A percentile compares a stretch with the other conserved stretches of the same genome.
These are phyloP conservation scores for Plutomurus gul DNA, from an alignment of 1,140 invertebrate species.

Conservation along the genomic window DNA sequence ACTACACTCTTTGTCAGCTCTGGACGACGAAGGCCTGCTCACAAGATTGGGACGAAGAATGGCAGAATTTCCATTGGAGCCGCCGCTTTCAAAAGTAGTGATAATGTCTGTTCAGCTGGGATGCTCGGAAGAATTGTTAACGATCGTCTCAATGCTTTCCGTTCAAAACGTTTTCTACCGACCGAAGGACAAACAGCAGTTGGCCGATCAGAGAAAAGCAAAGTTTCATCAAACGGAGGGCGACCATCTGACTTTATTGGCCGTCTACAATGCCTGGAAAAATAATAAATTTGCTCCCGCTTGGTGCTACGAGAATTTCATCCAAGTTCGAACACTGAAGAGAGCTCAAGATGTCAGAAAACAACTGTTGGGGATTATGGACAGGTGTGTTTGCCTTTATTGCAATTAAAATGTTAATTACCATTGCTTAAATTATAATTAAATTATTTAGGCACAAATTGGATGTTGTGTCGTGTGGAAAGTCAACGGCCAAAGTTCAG, in stretches of 20 bases:
- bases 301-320: slow-evolving; percentile 99
- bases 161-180: slow-evolving; percentile 99
- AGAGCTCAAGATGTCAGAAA: slow-evolving; percentile 97
- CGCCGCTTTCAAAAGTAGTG: slow-evolving; percentile 97
- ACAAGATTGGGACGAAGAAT: slow-evolving; percentile 93
- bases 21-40: slow-evolving; percentile 95
- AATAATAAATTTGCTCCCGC: slow-evolving; percentile 99
- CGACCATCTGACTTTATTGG: slow-evolving; percentile 95
- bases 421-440: not conserved
- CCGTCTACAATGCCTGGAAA: slow-evolving; percentile 99
- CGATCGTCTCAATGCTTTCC: slow-evolving; percentile 98
- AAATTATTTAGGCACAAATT: slow-evolving; percentile 80
- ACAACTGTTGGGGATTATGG: slow-evolving; percentile 97
- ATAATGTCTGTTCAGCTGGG: slow-evolving; percentile 99
- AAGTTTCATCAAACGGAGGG: slow-evolving; percentile 99
- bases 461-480: slow-evolving; percentile 94
- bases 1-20: slow-evolving; percentile 92
- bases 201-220: slow-evolving; percentile 98
- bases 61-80: slow-evolving; percentile 99
- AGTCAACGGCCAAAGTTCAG: slow-evolving; percentile 92
- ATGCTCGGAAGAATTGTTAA: slow-evolving; percentile 97
- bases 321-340: slow-evolving; percentile 95
- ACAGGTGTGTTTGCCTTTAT: slow-evolving; percentile 66
- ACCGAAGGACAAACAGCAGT: slow-evolving; percentile 94
- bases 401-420: not conserved